These are phyloP conservation scores for Trachymyrmex septentrionalis DNA, from an alignment of 1,140 invertebrate genomes.

Conservation along the genomic window DNA sequence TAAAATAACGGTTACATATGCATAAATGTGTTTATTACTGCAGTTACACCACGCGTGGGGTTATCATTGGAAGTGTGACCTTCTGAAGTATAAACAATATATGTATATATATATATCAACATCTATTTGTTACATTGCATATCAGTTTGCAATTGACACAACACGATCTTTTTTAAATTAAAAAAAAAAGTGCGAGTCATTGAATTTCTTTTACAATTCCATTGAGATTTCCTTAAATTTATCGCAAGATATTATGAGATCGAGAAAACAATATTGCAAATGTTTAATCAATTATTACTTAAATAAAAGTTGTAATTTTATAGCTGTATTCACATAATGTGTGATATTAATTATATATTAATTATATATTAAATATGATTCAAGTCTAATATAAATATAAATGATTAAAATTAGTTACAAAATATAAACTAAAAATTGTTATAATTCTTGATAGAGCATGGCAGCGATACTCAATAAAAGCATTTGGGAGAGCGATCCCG, in stretches of 20 bases:
- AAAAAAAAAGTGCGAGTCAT: not conserved
- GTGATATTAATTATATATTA: conserved; percentile 28
- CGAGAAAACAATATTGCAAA: not conserved
- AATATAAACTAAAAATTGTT: conserved; percentile 16
- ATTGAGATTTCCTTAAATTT: conserved; percentile 29
- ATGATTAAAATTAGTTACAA: not conserved
- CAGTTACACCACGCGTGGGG: not conserved
- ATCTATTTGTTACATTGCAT: not conserved
- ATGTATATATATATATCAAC: not conserved
- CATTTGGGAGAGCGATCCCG: conserved; percentile 93
- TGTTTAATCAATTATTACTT: not conserved
- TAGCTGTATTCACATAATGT: not conserved
- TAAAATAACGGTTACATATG: not conserved
- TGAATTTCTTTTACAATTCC: not conserved
- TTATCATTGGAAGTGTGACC: conserved; percentile 57
- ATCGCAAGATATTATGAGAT: not conserved
- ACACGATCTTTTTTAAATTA: not conserved
- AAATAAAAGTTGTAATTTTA: conserved; percentile 5
- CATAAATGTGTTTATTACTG: conserved; percentile 30
- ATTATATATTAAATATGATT: conserved; percentile 3
- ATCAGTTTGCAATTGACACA: not conserved
- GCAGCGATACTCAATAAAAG: conserved; percentile 81
- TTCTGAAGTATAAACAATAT: not conserved
- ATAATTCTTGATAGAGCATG: conserved; percentile 77
- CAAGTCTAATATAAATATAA: not conserved